Conservation (phyloP, 2,113 vertebrate genomes). For the Drymodes brunneopygia region DNA sequence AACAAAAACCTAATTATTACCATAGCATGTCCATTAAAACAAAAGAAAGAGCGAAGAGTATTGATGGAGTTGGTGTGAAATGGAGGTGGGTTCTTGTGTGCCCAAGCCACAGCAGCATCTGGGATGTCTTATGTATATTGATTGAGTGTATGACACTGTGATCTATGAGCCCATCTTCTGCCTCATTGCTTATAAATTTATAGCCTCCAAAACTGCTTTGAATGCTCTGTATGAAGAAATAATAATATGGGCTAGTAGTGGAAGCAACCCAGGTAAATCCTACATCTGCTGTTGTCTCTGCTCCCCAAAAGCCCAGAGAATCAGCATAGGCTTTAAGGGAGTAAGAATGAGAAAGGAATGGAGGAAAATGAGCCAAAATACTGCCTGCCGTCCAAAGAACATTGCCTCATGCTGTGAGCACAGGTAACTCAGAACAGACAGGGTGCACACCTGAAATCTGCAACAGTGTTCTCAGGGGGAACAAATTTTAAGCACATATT, state of each 20-base stretch:
- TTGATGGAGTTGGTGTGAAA: not conserved
- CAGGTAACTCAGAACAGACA: not conserved
- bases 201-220: not conserved
- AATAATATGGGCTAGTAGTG: not conserved
- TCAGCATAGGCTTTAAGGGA: not conserved
- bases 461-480: not conserved
- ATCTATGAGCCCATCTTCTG: not conserved
- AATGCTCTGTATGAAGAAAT: not conserved
- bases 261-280: not conserved
- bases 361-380: not conserved
- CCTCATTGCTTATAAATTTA: not conserved
- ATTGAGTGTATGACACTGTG: not conserved
- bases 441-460: not conserved
- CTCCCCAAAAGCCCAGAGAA: not conserved
- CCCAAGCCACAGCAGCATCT: not conserved
- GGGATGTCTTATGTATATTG: fast-evolving
- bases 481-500: not conserved
- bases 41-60: not conserved
- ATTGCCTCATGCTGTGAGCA: not conserved
- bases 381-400: not conserved
- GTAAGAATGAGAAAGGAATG: not conserved
- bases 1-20: constrained; percentile 4
- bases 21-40: not conserved
- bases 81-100: not conserved
- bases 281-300: not conserved